Evolutionary conservation across 1,140 invertebrate species (phyloP).

Genomic region (Ooceraea biroi): DNA sequence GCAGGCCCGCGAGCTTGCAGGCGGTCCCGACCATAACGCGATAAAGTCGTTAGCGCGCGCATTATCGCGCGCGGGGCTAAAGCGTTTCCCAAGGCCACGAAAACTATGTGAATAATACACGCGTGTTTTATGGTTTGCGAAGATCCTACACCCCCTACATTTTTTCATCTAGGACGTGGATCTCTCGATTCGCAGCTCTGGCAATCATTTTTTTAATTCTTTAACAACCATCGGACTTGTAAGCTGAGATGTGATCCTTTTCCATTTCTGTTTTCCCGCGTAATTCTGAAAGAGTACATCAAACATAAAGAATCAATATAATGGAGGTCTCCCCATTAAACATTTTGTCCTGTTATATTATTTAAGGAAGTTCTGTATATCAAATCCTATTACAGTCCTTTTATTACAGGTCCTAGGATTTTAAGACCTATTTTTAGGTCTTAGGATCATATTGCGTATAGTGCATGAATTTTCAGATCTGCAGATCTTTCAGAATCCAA

Average conservation of each 20-base stretch:
- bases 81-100: slow-evolving; percentile 70
- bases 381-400: no score
- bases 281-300: no score
- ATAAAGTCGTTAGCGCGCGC: slow-evolving; percentile 77
- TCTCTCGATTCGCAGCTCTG: neutral
- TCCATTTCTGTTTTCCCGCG: no score
- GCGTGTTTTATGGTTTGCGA: slow-evolving; percentile 65
- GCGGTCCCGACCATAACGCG: slow-evolving; percentile 67
- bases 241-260: no score
- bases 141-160: neutral
- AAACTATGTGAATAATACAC: slow-evolving; percentile 70
- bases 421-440: no score
- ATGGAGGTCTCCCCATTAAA: no score
- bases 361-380: neutral
- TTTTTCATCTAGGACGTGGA: slow-evolving; percentile 17
- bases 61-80: slow-evolving; percentile 69
- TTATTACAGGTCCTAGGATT: no score
- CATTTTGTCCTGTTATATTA: neutral
- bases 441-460: neutral
- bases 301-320: no score
- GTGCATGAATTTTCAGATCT: neutral
- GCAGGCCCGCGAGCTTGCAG: slow-evolving; percentile 71
- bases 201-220: no score
- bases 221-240: no score
- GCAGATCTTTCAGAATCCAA: no score